Percentiles rank a stretch among this genome's conserved stretches.
phyloP scores from a whole-genome alignment of 2,888 invertebrate genomes.

The Erebia ligea region DNA sequence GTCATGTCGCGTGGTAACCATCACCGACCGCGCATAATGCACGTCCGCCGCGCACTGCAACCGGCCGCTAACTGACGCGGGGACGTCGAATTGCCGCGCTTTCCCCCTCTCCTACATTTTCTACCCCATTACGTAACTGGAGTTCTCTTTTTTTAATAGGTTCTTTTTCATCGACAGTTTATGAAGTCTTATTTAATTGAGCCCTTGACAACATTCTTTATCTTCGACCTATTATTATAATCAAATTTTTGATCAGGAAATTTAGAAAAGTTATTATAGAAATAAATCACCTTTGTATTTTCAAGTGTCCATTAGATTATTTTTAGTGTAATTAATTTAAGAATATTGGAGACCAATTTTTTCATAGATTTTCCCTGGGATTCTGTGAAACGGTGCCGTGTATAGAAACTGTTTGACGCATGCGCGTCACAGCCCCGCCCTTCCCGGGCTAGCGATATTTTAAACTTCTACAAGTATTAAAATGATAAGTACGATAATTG shows the following conservation, averaged over 20 bases:
- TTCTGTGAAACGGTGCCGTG: conserved; percentile 53
- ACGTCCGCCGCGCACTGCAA: conserved; percentile 61
- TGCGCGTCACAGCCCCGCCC: conserved; percentile 73
- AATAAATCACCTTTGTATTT: background rate
- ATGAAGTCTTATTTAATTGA: background rate
- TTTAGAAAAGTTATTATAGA: background rate
- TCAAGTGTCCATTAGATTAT: background rate
- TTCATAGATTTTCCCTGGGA: conserved; percentile 54
- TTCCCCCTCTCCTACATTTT: conserved; percentile 37
- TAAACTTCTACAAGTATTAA: conserved; percentile 55
- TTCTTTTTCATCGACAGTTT: conserved; percentile 27
- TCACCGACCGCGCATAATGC: conserved; percentile 57
- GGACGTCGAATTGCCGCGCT: conserved; percentile 53
- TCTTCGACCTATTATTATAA: background rate
- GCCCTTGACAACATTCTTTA: background rate
- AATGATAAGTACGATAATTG: conserved; percentile 43
- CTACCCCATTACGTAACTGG: conserved; percentile 51
- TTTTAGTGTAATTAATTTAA: background rate
- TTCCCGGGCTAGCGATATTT: conserved; percentile 63
- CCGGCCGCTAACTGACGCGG: conserved; percentile 70
- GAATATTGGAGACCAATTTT: conserved; percentile 22
- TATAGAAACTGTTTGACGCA: conserved; percentile 52
- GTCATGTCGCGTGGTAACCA: conserved; percentile 64
- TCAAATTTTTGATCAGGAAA: background rate
- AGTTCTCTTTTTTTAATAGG: conserved; percentile 37